These are phyloP conservation scores for Neosilurus mollespiculum DNA, from an alignment of 2,797 vertebrate species.

Conservation along the genomic window DNA sequence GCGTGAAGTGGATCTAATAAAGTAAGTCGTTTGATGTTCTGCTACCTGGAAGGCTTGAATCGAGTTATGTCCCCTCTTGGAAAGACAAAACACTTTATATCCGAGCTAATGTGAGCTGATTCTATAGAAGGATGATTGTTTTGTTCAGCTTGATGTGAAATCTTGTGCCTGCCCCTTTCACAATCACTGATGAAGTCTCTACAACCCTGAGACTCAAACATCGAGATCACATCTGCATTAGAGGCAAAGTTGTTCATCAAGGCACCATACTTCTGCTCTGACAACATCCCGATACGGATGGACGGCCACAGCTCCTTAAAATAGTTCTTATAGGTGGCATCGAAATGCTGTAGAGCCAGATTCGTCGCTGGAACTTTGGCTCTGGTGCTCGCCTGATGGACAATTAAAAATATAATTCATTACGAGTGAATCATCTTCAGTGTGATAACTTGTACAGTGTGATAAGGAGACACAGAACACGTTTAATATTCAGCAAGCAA, in stretches of 20 bases:
- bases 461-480: not conserved
- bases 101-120: conserved; percentile 61
- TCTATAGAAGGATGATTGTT: not conserved
- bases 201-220: conserved; percentile 74
- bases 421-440: not conserved
- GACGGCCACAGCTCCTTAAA: conserved; percentile 85
- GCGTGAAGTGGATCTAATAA: not conserved
- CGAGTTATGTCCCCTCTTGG: conserved; percentile 81
- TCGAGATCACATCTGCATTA: conserved; percentile 34
- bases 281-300: conserved; percentile 79
- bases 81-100: conserved; percentile 88
- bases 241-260: conserved; percentile 83
- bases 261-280: conserved; percentile 88
- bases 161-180: not conserved
- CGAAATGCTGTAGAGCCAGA: conserved; percentile 85
- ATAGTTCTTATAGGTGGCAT: conserved; percentile 76
- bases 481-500: not conserved
- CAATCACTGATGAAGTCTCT: conserved; percentile 76
- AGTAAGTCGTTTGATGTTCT: not conserved
- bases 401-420: not conserved
- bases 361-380: conserved; percentile 68
- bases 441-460: not conserved
- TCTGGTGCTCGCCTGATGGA: conserved; percentile 76
- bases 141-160: not conserved
- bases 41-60: conserved; percentile 83